Base-by-base conservation (phyloP, 2,113 vertebrate genomes). In the Craseonycteris thonglongyai region DNA sequence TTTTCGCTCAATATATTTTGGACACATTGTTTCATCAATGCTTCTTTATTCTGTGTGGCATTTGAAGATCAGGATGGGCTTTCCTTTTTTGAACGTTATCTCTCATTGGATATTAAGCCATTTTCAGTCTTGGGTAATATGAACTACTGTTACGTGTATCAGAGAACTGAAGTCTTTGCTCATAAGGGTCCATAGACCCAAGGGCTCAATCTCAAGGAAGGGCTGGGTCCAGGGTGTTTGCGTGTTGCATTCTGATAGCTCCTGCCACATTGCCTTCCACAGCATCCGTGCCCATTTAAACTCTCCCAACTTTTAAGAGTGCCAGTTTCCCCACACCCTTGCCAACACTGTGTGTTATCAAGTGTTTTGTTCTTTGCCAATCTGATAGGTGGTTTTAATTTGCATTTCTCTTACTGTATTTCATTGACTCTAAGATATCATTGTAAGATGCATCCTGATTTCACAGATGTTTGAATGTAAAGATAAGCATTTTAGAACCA, bases 301-400 rank as follows among this genome's bases (percentile, higher is more conserved):
- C 54, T 82, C 49, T 33, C 66, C 16, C 54, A 51, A 22, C 82
- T 66, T 87, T 35, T 30, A 42, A 94, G 54, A 35, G 40, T 1
- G 1, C 35, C 35, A 13, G 40, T 58, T 84, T 85, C 74, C 76
- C 54, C 69, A 81, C 22, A 83, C 40, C 79, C 79, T 51, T 86
- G 89, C 90, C 95, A 96, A 71, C 51, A 19, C 35, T 2, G 56
- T 5, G 9, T 74, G 74, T 79, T 89, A 93, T 79, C 35, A 1
- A 61, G 49, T 78, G 69, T 61, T 79, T 65, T 61, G 51, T 65
- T 51, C 95, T 93, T 66, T 93, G 96, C 95, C 95, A 71, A 91
- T 96, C 95, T 95, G 95, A 97, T 96, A 97, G 74, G 74, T 79
- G 93, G 93, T 94, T 96, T 95, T 72, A 92, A 81, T 97, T 94